phyloP scores from a whole-genome alignment of 64 coral and sea anemone genomes.

The Orbicella faveolata region DNA sequence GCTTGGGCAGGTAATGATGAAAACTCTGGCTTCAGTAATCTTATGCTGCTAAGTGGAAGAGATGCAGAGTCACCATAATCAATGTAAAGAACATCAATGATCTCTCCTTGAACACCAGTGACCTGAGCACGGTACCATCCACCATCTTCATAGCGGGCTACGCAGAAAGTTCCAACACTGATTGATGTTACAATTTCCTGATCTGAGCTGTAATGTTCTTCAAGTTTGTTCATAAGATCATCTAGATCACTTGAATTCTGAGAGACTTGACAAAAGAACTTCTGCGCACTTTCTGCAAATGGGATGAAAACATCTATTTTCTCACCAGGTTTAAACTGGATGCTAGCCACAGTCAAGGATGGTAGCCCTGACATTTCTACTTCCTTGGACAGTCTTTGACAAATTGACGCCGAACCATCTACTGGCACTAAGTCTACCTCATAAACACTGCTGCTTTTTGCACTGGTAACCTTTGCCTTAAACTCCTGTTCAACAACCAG shows the following conservation, averaged over 20 bases:
- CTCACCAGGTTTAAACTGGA: slow-evolving; percentile 50
- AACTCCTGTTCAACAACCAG: slow-evolving; percentile 60
- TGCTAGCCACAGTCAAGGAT: not conserved
- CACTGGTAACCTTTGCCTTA: slow-evolving; percentile 5
- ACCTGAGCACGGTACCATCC: slow-evolving; percentile 71
- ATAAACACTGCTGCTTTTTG: not conserved
- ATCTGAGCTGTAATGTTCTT: slow-evolving; percentile 50
- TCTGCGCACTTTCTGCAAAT: slow-evolving; percentile 59
- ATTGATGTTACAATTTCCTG: not conserved
- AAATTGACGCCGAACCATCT: slow-evolving; percentile 20
- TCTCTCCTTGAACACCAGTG: slow-evolving; percentile 1
- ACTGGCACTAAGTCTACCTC: slow-evolving; percentile 30
- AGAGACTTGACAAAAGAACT: slow-evolving; percentile 82
- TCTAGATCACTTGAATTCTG: slow-evolving; percentile 57
- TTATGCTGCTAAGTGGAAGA: slow-evolving; percentile 32
- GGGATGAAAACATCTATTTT: slow-evolving; percentile 65
- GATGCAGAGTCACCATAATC: slow-evolving; percentile 77
- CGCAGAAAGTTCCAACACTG: slow-evolving; percentile 45
- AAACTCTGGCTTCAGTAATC: slow-evolving; percentile 26
- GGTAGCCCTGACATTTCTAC: not conserved
- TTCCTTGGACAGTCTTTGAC: not conserved
- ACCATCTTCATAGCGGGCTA: slow-evolving; percentile 62
- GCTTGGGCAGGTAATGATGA: slow-evolving; percentile 41
- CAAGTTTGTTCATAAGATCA: slow-evolving; percentile 72
- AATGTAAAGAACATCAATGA: slow-evolving; percentile 50